Percentiles rank a stretch among this genome's conserved stretches.
phyloP scores from a whole-genome alignment of 2,888 invertebrate genomes.

The Noctua pronuba region DNA sequence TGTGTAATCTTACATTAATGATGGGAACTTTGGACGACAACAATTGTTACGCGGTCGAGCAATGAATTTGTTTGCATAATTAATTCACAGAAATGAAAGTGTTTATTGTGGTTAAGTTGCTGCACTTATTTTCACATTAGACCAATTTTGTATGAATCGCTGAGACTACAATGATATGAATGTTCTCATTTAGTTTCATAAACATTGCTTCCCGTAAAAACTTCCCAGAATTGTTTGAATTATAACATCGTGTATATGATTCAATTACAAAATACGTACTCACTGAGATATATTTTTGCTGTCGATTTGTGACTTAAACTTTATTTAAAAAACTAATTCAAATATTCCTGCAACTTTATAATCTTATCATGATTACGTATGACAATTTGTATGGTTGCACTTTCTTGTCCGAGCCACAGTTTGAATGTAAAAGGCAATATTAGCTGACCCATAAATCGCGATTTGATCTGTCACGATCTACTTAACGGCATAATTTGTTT shows the following conservation, averaged over 20 bases:
- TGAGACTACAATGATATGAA: slow-evolving; percentile 29
- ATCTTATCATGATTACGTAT: slow-evolving; percentile 24
- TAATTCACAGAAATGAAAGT: slow-evolving; percentile 75
- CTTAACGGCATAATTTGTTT: slow-evolving; percentile 79
- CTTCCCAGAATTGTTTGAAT: slow-evolving; percentile 40
- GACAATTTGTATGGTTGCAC: slow-evolving; percentile 56
- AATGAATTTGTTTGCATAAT: slow-evolving; percentile 69
- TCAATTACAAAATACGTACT: not conserved
- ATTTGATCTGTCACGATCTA: slow-evolving; percentile 87
- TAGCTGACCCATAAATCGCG: slow-evolving; percentile 84
- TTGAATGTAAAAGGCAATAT: slow-evolving; percentile 73
- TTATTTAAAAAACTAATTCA: not conserved
- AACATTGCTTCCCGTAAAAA: slow-evolving; percentile 17
- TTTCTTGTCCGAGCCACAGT: slow-evolving; percentile 72
- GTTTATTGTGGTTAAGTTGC: slow-evolving; percentile 59
- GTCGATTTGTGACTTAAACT: not conserved
- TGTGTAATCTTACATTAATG: slow-evolving; percentile 66
- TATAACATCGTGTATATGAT: slow-evolving; percentile 8
- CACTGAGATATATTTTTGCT: not conserved
- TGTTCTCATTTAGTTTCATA: slow-evolving; percentile 43
- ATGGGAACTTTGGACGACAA: slow-evolving; percentile 71
- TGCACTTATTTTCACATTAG: slow-evolving; percentile 68
- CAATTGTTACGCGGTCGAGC: slow-evolving; percentile 60
- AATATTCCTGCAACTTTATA: not conserved
- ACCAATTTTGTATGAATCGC: slow-evolving; percentile 55